Evolutionary conservation across 30 jellyfish, hydroid and myxozoan genomes (phyloP).

Genomic region (Cassiopea xamachana): DNA sequence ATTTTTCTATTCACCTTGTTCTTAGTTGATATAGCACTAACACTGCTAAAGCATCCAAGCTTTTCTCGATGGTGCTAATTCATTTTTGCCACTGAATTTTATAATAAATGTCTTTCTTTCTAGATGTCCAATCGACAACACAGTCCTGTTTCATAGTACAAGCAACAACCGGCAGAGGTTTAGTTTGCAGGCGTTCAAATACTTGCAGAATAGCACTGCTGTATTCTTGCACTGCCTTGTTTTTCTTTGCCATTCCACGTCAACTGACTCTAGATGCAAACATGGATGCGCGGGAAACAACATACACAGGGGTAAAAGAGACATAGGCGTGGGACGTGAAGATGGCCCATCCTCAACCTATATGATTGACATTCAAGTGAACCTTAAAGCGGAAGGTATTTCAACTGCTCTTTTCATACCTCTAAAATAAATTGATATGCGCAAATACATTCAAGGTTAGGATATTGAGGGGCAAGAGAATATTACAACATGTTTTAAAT

Average conservation of each 20-base stretch:
- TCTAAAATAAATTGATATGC: no score
- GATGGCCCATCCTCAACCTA: not conserved
- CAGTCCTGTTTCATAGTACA: conserved; percentile 23
- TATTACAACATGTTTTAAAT: no score
- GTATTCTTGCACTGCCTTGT: conserved; percentile 56
- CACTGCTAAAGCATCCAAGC: no score
- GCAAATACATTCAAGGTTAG: no score
- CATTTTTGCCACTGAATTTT: not conserved
- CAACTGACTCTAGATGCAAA: conserved; percentile 48
- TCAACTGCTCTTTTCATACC: not conserved
- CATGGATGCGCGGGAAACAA: conserved; percentile 76
- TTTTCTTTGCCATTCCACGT: conserved; percentile 54
- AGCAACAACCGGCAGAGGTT: conserved; percentile 15
- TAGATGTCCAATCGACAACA: conserved; percentile 58
- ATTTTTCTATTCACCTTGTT: no score
- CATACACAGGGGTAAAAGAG: conserved; percentile 40
- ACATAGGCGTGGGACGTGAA: not conserved
- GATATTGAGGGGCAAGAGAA: no score
- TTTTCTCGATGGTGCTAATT: no score
- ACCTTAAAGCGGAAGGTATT: not conserved
- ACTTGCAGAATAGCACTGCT: conserved; percentile 10
- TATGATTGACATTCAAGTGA: not conserved
- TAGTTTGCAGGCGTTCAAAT: conserved; percentile 55
- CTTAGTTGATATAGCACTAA: no score
- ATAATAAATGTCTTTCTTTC: not conserved